phyloP scores from a whole-genome alignment of 1,140 invertebrate genomes.

The Drosophila guanche region DNA sequence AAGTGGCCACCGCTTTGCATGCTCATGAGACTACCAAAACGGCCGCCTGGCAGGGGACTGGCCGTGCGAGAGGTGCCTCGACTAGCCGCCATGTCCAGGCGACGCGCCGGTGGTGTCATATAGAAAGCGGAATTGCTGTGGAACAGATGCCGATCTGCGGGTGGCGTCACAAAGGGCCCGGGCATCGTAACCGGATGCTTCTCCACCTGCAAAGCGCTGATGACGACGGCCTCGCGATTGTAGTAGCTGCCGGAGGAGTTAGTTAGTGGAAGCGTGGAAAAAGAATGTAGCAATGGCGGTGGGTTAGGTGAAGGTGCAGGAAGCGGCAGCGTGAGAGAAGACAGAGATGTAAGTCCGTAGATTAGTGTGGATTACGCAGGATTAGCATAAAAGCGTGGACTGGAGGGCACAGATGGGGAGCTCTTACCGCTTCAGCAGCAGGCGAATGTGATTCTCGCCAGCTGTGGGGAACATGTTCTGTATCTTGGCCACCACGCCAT shows the following conservation, averaged over 20 bases:
- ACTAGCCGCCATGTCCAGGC: slow-evolving; percentile 82
- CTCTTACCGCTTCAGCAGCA: slow-evolving; percentile 93
- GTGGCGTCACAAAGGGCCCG: slow-evolving; percentile 89
- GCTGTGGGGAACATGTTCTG: slow-evolving; percentile 96
- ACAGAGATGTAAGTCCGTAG: slow-evolving; percentile 48
- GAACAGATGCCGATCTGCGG: slow-evolving; percentile 84
- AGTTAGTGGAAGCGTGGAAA: slow-evolving; percentile 40
- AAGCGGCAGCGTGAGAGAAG: slow-evolving; percentile 72
- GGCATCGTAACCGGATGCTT: slow-evolving; percentile 95
- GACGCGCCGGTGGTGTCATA: slow-evolving; percentile 82
- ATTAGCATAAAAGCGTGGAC: slow-evolving; percentile 11
- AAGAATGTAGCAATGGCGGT: slow-evolving; percentile 9
- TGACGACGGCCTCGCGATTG: slow-evolving; percentile 95
- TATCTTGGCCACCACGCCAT: slow-evolving; percentile 91
- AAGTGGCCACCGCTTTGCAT: slow-evolving; percentile 64
- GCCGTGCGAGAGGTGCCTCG: slow-evolving; percentile 84
- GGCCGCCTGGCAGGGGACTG: slow-evolving; percentile 85
- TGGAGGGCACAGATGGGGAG: too few species aligned
- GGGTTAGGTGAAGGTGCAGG: slow-evolving; percentile 44
- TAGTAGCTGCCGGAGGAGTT: slow-evolving; percentile 88
- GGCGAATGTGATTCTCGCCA: slow-evolving; percentile 93
- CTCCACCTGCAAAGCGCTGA: slow-evolving; percentile 96
- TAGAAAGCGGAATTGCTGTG: slow-evolving; percentile 82
- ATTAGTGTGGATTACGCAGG: slow-evolving; percentile 53
- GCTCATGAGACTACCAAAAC: slow-evolving; percentile 84